Conservation (phyloP, 2,113 vertebrate genomes). For the Sphyrna mokarran region DNA sequence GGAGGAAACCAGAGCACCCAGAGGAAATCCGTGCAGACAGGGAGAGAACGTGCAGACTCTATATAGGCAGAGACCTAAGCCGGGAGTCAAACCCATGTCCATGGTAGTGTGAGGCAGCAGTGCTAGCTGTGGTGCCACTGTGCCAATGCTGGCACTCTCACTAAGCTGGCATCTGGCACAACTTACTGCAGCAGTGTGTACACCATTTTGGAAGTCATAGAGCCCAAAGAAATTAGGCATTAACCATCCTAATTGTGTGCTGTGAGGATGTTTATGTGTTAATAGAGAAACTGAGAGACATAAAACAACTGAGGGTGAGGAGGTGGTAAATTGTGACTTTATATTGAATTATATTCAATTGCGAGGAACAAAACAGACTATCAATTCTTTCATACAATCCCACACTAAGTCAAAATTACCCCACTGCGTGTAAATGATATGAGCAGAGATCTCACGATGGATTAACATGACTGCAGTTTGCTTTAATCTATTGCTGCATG, state of each 20-base stretch:
- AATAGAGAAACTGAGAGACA: not conserved
- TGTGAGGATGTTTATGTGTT: not conserved
- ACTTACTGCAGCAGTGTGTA: no score
- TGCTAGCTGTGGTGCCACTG: no score
- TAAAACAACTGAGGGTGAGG: not conserved
- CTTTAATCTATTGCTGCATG: not conserved
- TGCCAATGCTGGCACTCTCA: no score
- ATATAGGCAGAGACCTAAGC: no score
- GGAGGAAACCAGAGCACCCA: no score
- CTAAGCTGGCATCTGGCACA: no score
- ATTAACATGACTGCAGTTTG: not conserved
- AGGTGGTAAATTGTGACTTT: not conserved
- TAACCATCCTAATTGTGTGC: not conserved
- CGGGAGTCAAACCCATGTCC: no score
- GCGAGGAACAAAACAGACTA: not conserved
- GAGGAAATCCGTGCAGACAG: no score
- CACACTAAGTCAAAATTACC: not conserved
- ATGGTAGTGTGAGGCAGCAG: no score
- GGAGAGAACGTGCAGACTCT: no score
- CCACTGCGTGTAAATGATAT: not conserved
- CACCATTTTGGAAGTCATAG: no score
- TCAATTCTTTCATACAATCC: not conserved
- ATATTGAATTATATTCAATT: not conserved
- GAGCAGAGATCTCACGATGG: not conserved
- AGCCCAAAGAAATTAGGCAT: no score